A percentile compares a stretch with the other conserved stretches of the same genome.
Evolutionary conservation across 2,797 vertebrate genomes (phyloP).

Genomic region (Otus scops): DNA sequence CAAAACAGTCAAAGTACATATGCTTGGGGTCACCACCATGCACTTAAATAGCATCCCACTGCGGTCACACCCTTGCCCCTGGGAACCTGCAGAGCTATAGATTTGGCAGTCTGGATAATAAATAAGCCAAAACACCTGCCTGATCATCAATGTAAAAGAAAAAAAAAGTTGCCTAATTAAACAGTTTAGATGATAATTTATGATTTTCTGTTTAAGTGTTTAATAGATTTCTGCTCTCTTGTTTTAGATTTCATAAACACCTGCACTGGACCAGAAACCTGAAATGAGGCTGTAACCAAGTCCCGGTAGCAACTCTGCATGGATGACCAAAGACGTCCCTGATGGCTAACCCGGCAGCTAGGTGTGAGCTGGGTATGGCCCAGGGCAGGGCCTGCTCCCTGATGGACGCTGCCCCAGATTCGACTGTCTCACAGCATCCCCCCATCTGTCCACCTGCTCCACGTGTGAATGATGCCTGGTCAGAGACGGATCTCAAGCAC

Average conservation of each 20-base stretch:
- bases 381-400: not conserved
- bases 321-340: accelerated
- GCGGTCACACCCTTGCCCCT: not conserved
- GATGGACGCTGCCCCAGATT: not conserved
- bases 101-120: not conserved
- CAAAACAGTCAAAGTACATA: not conserved
- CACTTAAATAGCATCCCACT: not conserved
- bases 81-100: not conserved
- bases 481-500: accelerated
- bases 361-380: accelerated
- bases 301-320: not conserved
- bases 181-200: not conserved
- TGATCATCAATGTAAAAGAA: not conserved
- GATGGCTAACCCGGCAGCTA: accelerated
- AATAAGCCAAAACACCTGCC: not conserved
- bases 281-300: not conserved
- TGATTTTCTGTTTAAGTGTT: not conserved
- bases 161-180: not conserved
- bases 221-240: not conserved
- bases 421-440: not conserved
- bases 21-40: not conserved
- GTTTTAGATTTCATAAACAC: not conserved
- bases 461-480: accelerated
- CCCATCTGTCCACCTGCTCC: not conserved
- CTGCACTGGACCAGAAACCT: not conserved